Conservation (phyloP, 1,140 invertebrate genomes). For the Hyphantria cunea region DNA sequence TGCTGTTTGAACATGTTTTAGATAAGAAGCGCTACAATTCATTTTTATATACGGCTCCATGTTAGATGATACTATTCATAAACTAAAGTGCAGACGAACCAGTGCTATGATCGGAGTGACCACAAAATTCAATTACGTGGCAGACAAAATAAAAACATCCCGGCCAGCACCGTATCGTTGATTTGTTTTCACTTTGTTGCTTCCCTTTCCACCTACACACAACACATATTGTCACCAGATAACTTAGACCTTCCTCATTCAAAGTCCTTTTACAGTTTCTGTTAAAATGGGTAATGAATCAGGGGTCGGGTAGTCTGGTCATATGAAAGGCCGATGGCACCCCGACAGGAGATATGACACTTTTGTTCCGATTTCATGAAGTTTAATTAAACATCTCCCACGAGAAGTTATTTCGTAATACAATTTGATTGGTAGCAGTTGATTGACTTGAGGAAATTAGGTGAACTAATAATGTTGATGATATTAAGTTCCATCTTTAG, state of each 20-base stretch:
- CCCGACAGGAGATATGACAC: slow-evolving; percentile 40
- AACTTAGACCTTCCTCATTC: slow-evolving; percentile 28
- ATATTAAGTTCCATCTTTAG: background rate
- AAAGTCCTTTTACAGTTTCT: slow-evolving; percentile 2
- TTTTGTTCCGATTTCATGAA: slow-evolving; percentile 50
- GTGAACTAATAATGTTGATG: slow-evolving; percentile 8
- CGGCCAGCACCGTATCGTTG: slow-evolving; percentile 59
- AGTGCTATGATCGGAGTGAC: slow-evolving; percentile 57
- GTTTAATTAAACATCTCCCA: slow-evolving; percentile 48
- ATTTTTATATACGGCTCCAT: no score
- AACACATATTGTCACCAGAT: slow-evolving; percentile 37
- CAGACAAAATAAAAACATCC: slow-evolving; percentile 75
- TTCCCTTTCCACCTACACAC: slow-evolving; percentile 35
- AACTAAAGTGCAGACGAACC: slow-evolving; percentile 44
- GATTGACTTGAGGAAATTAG: slow-evolving; percentile 48
- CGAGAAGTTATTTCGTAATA: slow-evolving; percentile 30
- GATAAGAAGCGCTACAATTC: no score
- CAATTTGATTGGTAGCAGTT: slow-evolving; percentile 30
- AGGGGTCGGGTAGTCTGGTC: slow-evolving; percentile 32
- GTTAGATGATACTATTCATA: slow-evolving; percentile 32
- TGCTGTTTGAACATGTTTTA: no score
- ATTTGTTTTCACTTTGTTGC: slow-evolving; percentile 60
- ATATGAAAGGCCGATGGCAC: slow-evolving; percentile 31
- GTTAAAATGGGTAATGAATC: slow-evolving; percentile 13
- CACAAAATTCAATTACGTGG: slow-evolving; percentile 77